Evolutionary conservation across 2,888 invertebrate genomes (phyloP), one percentile per base, ranked within the genome.

Genomic region (Parnassius orleans): DNA sequence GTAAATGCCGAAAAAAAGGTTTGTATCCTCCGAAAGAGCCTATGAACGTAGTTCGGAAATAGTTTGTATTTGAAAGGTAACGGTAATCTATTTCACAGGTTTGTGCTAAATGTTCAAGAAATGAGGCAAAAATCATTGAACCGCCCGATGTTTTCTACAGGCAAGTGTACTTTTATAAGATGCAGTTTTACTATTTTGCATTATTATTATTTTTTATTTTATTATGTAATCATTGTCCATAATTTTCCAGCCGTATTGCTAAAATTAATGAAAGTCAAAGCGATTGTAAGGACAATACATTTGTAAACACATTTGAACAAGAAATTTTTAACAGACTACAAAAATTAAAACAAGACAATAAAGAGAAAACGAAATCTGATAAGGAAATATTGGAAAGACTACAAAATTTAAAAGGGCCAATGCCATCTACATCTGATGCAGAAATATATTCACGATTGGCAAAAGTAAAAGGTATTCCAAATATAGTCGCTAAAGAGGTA

Each of bases 381-480:
- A 76, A 79, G 9, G 80, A 82, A 55, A 83, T 91, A 59, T 72
- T 71, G 61, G 75, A 73, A 47, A 77, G 85, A n/a, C 72, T 90
- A 59, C 76, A 84, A 65, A 82, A 77, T 61, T 77, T 90, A 9
- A 90, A 84, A 71, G 82, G 79, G 12, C 75, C 78, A 61, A 66
- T 74, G 24, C 86, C 93, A 50, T 75, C 88, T 43, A 92, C 93
- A 33, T 92, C 93, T 24, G 94, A 95, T 73, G 92, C 92, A 46
- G 95, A 96, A 74, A 90, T 96, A 67, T 92, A 93, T 65, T 81
- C 86, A 60, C 88, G 96, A 73, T 80, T 96, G 52, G 94, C 94
- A 2, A 92, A 93, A 71, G 84, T 97, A n/a, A 95, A 94, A 81
- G 95, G 94, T 62, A 88, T 93, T 65, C 87, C 92, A 64, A 66